phyloP scores from a whole-genome alignment of 2,797 vertebrate species.

The Squalus acanthias region DNA sequence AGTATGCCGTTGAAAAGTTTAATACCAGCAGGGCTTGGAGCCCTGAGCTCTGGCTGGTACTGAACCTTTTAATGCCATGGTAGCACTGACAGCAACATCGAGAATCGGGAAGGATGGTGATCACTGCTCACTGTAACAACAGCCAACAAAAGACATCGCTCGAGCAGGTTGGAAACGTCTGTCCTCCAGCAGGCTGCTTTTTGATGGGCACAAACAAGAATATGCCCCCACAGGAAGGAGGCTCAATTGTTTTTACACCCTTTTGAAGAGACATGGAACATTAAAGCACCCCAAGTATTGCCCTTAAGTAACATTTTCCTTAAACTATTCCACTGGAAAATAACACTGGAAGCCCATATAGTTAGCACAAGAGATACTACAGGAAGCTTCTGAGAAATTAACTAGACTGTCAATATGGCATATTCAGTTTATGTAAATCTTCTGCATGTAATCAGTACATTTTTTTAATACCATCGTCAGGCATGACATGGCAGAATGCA shows the following conservation, averaged over 20 bases:
- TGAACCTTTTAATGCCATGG: slow-evolving; percentile 19
- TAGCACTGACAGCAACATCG: background rate
- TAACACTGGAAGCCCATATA: background rate
- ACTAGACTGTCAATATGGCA: background rate
- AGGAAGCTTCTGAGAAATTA: background rate
- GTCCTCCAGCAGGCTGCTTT: slow-evolving; percentile 16
- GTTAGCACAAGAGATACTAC: background rate
- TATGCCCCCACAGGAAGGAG: background rate
- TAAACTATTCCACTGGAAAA: background rate
- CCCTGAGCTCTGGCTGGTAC: slow-evolving; percentile 28
- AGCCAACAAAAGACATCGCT: background rate
- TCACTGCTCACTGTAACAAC: slow-evolving; percentile 16
- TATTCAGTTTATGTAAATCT: background rate
- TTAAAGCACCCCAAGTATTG: background rate
- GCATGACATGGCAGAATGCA: background rate
- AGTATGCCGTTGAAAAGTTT: slow-evolving; percentile 8
- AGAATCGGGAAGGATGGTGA: background rate
- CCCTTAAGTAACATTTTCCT: background rate
- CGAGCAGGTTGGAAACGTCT: background rate
- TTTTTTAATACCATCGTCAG: background rate
- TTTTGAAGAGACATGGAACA: background rate
- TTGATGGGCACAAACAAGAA: background rate
- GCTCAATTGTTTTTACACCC: background rate
- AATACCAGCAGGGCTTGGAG: slow-evolving; percentile 23
- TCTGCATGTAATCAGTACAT: no score